These are phyloP conservation scores for Orthonychiurus folsomi DNA, from an alignment of 2,888 invertebrate species.

Conservation along the genomic window DNA sequence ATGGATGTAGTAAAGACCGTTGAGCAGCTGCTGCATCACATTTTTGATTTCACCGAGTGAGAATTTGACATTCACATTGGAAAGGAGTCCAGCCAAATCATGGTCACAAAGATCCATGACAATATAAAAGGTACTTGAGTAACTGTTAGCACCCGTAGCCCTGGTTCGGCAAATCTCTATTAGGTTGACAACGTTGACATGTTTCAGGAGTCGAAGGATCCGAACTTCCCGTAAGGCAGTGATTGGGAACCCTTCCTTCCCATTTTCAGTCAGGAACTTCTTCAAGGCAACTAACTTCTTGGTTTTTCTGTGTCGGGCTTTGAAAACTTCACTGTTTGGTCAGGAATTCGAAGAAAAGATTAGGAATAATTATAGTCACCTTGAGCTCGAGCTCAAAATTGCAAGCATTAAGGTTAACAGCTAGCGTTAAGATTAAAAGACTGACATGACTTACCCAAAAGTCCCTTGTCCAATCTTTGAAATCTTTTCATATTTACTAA, in stretches of 20 bases:
- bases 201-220: conserved; percentile 71
- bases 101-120: not conserved
- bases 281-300: not conserved
- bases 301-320: not conserved
- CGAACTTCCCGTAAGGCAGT: conserved; percentile 97
- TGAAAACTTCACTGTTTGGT: not conserved
- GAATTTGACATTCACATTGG: not conserved
- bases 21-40: not conserved
- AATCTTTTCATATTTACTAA: not conserved
- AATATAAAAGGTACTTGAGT: not conserved
- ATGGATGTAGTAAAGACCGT: not conserved
- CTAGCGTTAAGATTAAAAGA: no score
- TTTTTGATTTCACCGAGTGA: not conserved
- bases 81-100: not conserved
- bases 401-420: no score
- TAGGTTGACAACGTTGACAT: conserved; percentile 79
- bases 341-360: not conserved
- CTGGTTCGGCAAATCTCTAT: conserved; percentile 43
- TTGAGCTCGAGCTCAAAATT: not conserved
- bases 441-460: not conserved
- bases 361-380: not conserved
- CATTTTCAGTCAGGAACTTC: conserved; percentile 60
- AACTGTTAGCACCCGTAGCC: not conserved
- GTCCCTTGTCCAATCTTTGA: not conserved
- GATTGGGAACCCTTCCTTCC: conserved; percentile 95